phyloP scores from a whole-genome alignment of 2,797 vertebrate species.

The Gastrophryne carolinensis region DNA sequence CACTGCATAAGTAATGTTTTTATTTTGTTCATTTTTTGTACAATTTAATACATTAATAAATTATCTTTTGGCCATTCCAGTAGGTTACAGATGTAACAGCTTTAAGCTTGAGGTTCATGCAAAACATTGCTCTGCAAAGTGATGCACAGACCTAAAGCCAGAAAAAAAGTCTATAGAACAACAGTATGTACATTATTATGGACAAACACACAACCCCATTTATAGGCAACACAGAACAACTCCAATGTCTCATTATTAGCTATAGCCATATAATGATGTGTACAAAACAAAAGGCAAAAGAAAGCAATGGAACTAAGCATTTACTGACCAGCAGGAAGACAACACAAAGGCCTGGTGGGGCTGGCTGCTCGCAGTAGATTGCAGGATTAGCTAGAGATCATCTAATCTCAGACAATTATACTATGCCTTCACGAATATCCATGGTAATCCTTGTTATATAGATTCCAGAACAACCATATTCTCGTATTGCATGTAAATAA shows the following conservation, averaged over 20 bases:
- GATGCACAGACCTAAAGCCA: conserved; percentile 21
- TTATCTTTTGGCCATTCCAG: conserved; percentile 50
- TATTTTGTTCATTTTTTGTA: conserved; percentile 46
- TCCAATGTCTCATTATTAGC: conserved; percentile 28
- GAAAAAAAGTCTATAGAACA: conserved; percentile 7
- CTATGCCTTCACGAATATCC: background rate
- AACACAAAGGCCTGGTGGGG: conserved; percentile 2
- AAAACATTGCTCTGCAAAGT: conserved; percentile 47
- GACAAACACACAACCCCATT: conserved; percentile 8
- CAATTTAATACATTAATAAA: conserved; percentile 51
- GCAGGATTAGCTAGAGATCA: background rate
- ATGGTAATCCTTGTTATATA: background rate
- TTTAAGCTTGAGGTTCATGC: conserved; percentile 24
- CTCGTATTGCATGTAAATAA: background rate
- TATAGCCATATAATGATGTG: conserved; percentile 19
- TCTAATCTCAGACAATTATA: background rate
- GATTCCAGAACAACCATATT: background rate
- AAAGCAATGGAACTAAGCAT: conserved; percentile 12
- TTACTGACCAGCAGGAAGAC: conserved; percentile 47
- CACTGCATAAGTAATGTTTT: conserved; percentile 49
- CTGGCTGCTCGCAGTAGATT: background rate
- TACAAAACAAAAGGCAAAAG: conserved; percentile 10
- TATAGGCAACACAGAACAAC: conserved; percentile 5
- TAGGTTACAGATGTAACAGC: conserved; percentile 38
- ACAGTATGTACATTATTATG: conserved; percentile 36